Evolutionary conservation across 2,113 vertebrate species (phyloP).

Genomic region (Rallus limicola): DNA sequence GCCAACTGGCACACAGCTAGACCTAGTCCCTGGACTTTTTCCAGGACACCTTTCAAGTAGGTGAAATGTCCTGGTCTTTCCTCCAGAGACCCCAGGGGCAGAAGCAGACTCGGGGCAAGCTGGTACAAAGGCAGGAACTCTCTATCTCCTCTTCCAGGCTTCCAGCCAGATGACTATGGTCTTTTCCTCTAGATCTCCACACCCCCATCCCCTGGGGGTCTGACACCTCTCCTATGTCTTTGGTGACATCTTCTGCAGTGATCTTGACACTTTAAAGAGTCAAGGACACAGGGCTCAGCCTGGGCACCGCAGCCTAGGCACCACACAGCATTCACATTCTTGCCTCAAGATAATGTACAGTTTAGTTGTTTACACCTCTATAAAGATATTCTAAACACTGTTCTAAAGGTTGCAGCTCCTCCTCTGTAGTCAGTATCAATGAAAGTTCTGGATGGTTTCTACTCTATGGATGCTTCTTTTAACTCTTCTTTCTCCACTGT

Average conservation of each 20-base stretch:
- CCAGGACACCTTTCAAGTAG: background rate
- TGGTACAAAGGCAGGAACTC: background rate
- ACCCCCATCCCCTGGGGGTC: accelerated
- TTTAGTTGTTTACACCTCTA: background rate
- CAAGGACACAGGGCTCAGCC: background rate
- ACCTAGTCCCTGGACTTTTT: background rate
- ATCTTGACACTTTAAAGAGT: background rate
- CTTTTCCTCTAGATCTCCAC: background rate
- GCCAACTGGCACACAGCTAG: background rate
- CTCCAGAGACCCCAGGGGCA: background rate
- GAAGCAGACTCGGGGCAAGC: background rate
- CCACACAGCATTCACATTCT: background rate
- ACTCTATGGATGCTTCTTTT: background rate
- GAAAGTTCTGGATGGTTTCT: background rate
- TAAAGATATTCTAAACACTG: background rate
- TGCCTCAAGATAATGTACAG: background rate
- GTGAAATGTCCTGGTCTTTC: background rate
- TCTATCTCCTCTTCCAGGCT: background rate
- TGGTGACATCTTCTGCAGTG: background rate
- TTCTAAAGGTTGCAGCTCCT: background rate
- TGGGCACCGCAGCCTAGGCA: background rate
- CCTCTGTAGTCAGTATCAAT: background rate
- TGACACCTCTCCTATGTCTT: background rate
- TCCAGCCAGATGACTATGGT: accelerated
- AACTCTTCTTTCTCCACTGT: background rate